These are phyloP conservation scores for Apteryx mantelli DNA, from an alignment of 2,113 vertebrate genomes.

Conservation along the genomic window DNA sequence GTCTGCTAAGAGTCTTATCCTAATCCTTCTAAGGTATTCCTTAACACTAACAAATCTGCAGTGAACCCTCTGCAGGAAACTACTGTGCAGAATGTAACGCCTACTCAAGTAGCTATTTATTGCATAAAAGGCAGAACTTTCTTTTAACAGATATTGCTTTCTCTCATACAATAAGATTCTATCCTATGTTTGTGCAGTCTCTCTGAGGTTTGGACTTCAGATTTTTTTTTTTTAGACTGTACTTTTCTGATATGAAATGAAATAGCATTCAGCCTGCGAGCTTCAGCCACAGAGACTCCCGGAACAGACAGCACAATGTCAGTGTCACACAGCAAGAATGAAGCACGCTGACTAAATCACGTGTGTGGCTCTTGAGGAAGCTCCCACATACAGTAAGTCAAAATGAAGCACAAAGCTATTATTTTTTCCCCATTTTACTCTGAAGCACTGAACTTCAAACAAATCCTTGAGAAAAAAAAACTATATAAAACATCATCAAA, in stretches of 20 bases:
- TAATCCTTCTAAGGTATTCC: constrained; percentile 51
- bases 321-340: background rate
- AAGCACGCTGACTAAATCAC: background rate
- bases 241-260: background rate
- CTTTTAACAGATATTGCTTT: background rate
- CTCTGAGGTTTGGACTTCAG: background rate
- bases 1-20: constrained; percentile 11
- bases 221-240: background rate
- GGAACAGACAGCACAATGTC: background rate
- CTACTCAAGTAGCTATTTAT: constrained; percentile 7
- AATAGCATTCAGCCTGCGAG: background rate
- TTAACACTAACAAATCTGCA: constrained; percentile 27
- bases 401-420: background rate
- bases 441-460: background rate
- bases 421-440: background rate
- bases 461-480: background rate
- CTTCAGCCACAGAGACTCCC: background rate
- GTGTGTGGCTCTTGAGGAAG: background rate
- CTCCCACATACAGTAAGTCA: background rate
- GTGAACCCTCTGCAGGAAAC: background rate
- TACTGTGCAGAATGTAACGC: background rate
- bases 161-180: background rate
- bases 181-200: background rate
- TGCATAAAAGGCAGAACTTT: background rate
- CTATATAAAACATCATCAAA: background rate